These are phyloP conservation scores for Brachionus koreanus DNA, from an alignment of 1,140 invertebrate genomes.

Conservation along the genomic window DNA sequence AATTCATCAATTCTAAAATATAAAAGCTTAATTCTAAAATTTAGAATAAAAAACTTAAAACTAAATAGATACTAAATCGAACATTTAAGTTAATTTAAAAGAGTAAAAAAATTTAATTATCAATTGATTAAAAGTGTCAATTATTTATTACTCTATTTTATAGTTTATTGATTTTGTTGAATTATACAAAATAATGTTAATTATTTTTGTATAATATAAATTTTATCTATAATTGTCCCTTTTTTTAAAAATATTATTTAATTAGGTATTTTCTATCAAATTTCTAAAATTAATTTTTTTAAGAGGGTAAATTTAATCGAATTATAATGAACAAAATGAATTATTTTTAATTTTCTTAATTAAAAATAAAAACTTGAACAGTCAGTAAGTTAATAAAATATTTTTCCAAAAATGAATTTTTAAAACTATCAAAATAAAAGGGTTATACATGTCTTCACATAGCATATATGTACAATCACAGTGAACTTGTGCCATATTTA, in stretches of 20 bases:
- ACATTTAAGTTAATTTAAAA: too few relatives aligned
- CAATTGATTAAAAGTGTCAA: too few relatives aligned
- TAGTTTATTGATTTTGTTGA: too few relatives aligned
- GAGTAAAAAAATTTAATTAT: too few relatives aligned
- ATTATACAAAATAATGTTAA: too few relatives aligned
- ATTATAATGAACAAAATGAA: not conserved
- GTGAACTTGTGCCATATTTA: conserved; percentile 32
- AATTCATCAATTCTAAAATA: too few relatives aligned
- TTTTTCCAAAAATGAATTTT: not conserved
- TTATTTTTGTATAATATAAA: too few relatives aligned
- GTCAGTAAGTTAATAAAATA: not conserved
- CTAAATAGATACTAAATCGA: too few relatives aligned
- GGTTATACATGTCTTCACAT: conserved; percentile 43
- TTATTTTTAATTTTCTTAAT: not conserved
- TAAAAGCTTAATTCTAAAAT: too few relatives aligned
- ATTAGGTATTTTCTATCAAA: not conserved
- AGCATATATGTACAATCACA: conserved; percentile 35
- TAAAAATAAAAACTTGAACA: not conserved
- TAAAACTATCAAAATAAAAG: not conserved
- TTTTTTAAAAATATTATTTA: not conserved
- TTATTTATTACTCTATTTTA: too few relatives aligned
- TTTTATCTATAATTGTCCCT: too few relatives aligned
- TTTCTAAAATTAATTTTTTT: not conserved
- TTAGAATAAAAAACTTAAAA: too few relatives aligned
- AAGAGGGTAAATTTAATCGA: not conserved